Conservation (phyloP, 53 echinoderm and acorn worm species). For the Mesocentrotus franciscanus region DNA sequence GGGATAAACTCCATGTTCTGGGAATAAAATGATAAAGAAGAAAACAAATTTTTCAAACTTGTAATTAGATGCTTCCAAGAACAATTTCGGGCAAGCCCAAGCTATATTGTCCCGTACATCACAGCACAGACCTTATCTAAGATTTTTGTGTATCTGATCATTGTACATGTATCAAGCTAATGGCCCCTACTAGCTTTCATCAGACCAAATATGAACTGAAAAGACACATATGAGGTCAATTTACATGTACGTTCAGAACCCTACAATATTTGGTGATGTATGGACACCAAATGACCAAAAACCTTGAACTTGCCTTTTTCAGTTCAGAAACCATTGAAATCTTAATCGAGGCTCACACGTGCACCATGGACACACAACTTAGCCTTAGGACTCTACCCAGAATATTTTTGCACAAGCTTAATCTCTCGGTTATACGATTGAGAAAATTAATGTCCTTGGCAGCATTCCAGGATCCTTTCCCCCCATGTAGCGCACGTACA, state of each 20-base stretch:
- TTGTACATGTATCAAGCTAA: too few relatives aligned
- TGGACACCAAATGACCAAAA: too few relatives aligned
- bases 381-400: neutral
- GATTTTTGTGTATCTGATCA: too few relatives aligned
- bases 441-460: neutral
- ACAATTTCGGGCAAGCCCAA: neutral
- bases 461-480: neutral
- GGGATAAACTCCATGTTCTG: conserved; percentile 61
- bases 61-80: neutral
- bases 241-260: too few relatives aligned
- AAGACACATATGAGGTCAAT: neutral
- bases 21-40: neutral
- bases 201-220: neutral
- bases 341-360: neutral
- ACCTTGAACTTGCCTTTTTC: too few relatives aligned
- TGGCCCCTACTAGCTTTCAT: neutral
- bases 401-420: too few relatives aligned
- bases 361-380: neutral
- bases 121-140: too few relatives aligned
- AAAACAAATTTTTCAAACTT: neutral
- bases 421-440: neutral
- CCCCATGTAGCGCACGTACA: neutral
- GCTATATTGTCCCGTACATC: too few relatives aligned
- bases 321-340: neutral
- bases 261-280: too few relatives aligned